These are phyloP conservation scores for Ctenochaetus hawaiiensis DNA, from an alignment of 2,797 vertebrate genomes.

Conservation along the genomic window DNA sequence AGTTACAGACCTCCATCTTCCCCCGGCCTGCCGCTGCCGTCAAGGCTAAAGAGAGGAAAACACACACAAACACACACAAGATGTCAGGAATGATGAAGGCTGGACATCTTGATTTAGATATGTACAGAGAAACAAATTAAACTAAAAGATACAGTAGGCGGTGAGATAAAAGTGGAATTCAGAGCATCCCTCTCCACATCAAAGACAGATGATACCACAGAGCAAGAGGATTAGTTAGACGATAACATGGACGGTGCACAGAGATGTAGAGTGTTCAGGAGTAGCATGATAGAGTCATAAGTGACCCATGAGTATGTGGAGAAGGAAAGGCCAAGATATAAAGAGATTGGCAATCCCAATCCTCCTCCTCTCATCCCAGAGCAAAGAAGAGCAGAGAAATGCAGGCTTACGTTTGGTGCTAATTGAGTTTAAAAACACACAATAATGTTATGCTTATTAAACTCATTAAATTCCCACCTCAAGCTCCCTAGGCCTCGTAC, in stretches of 20 bases:
- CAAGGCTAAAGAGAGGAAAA: constrained; percentile 84
- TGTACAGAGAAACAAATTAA: background rate
- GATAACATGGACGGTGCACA: constrained; percentile 3
- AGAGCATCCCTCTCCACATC: background rate
- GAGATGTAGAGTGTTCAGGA: background rate
- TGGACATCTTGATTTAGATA: background rate
- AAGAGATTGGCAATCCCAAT: constrained; percentile 1
- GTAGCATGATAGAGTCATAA: background rate
- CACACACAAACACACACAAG: constrained; percentile 1
- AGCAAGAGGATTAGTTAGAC: background rate
- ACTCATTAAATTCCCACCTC: constrained; percentile 62
- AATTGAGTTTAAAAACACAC: constrained; percentile 68
- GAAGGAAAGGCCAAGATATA: constrained; percentile 17
- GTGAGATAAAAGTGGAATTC: constrained; percentile 19
- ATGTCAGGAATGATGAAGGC: constrained; percentile 5
- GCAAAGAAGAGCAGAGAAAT: constrained; percentile 43
- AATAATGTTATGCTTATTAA: constrained; percentile 66
- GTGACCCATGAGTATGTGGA: background rate
- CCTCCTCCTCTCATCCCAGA: constrained; percentile 33
- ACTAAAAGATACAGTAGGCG: background rate
- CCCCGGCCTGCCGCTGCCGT: constrained; percentile 95
- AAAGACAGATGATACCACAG: background rate
- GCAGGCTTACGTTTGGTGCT: constrained; percentile 38
- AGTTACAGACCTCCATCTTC: constrained; percentile 92
- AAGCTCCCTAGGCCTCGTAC: constrained; percentile 31